These are phyloP conservation scores for Bufotes viridis DNA, from an alignment of 2,797 vertebrate species.

Conservation along the genomic window DNA sequence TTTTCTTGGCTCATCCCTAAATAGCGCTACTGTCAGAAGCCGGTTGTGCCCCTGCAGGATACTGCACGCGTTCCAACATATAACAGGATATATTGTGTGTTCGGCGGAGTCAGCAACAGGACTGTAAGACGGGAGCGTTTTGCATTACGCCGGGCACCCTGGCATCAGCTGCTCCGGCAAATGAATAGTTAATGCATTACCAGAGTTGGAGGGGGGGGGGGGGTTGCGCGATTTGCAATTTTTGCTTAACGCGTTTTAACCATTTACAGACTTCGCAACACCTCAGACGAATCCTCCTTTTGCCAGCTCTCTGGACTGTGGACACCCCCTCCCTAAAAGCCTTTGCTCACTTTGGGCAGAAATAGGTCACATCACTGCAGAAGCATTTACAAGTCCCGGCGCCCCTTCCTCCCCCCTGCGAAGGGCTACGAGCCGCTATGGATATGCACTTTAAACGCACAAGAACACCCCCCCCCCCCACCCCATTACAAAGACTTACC, in stretches of 20 bases:
- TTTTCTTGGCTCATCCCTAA: constrained; percentile 39
- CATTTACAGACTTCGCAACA: not conserved
- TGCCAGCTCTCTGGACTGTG: not conserved
- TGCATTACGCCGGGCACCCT: not conserved
- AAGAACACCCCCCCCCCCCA: too few species aligned
- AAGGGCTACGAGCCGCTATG: not conserved
- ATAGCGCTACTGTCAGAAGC: constrained; percentile 9
- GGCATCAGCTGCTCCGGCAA: not conserved
- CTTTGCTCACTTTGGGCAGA: constrained; percentile 2
- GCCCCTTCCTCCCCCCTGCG: not conserved
- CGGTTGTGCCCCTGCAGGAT: constrained; percentile 22
- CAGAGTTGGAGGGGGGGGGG: not conserved
- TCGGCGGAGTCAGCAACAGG: constrained; percentile 17
- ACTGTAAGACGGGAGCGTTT: not conserved
- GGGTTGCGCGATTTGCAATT: not conserved
- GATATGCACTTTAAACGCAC: not conserved
- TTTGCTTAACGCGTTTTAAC: constrained; percentile 22
- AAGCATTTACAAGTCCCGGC: not conserved
- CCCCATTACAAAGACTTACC: constrained; percentile 25
- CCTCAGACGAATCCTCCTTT: not conserved
- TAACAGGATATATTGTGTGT: constrained; percentile 43
- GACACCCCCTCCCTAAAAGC: not conserved
- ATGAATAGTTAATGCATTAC: not conserved
- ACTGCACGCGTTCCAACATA: not conserved
- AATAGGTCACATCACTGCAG: constrained; percentile 31